Base-by-base conservation (phyloP, 2,113 vertebrate species). In the Heloderma charlesbogerti region DNA sequence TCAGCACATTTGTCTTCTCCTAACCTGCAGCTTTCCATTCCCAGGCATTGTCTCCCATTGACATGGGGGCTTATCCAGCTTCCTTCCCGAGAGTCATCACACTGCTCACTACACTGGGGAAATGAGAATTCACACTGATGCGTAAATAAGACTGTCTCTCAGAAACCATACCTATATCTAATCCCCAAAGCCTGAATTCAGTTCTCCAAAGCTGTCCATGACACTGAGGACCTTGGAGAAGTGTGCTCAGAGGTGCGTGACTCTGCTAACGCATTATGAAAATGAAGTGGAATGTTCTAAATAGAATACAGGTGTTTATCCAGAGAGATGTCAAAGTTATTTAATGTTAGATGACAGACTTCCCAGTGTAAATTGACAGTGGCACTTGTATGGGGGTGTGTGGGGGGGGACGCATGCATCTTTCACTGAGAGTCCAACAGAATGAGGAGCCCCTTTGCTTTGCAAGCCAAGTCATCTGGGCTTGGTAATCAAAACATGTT, bases 281-380 rank as follows among this genome's bases (percentile, higher is more conserved):
- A 96, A 95, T 92, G 60, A 93, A 91, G 86, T 71, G 84, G 74
- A 34, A 88, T 91, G 78, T 34, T 92, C 48, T 93, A 90, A 93
- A 94, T 63, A 77, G 87, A 92, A 83, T 95, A 92, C 92, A 95
- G 93, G 91, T 97, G 95, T 95, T 94, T 91, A 83, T 86, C 87
- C 91, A 90, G 84, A 88, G 79, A 86, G 37, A 57, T 94, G 95
- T 95, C 96, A 95, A 2, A 94, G 84, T 95, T 0, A 0, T 66
- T 94, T 96, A 96, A 29, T 88, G 91, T 88, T 86, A 84, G 22
- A 81, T 90, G 83, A 91, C 20, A 54, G 72, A 25, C 60, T 94
- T 92, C 78, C 91, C 69, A 69, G 1, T 67, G 67, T 86, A 94
- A 93, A 88, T 80, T 93, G 81, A 25, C 74, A 87, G 79, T 92